Conservation (phyloP, 2,797 vertebrate species). For the Enteromius treurensis region DNA sequence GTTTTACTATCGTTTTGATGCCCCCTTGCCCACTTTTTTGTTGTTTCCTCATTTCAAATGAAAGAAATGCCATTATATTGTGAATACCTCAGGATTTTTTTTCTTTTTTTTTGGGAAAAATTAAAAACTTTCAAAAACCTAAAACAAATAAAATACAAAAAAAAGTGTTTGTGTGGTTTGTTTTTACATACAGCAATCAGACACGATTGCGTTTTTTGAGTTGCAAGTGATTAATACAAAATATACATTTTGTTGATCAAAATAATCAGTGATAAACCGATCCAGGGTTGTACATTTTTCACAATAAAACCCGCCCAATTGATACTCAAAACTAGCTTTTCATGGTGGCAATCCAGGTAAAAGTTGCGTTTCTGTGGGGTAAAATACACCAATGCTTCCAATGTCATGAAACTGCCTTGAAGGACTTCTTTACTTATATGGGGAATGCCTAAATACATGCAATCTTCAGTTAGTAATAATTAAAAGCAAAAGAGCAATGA, state of each 20-base stretch:
- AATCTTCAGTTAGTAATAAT: no score
- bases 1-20: slow-evolving; percentile 49
- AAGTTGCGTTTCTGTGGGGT: no score
- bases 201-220: neutral
- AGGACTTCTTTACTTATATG: no score
- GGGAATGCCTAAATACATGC: no score
- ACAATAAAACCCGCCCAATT: no score
- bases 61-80: slow-evolving; percentile 86
- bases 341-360: no score
- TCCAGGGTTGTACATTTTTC: neutral
- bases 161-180: slow-evolving; percentile 54
- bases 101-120: slow-evolving; percentile 66
- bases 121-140: slow-evolving; percentile 72
- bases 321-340: no score
- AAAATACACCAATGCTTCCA: no score
- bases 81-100: slow-evolving; percentile 88
- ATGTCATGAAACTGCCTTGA: no score
- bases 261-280: neutral
- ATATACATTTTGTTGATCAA: neutral
- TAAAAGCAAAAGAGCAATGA: no score
- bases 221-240: neutral
- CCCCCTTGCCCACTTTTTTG: slow-evolving; percentile 59
- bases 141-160: slow-evolving; percentile 77
- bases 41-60: slow-evolving; percentile 71
- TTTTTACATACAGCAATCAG: neutral